Base-by-base conservation (phyloP, 2,113 vertebrate species). In the Empidonax traillii region DNA sequence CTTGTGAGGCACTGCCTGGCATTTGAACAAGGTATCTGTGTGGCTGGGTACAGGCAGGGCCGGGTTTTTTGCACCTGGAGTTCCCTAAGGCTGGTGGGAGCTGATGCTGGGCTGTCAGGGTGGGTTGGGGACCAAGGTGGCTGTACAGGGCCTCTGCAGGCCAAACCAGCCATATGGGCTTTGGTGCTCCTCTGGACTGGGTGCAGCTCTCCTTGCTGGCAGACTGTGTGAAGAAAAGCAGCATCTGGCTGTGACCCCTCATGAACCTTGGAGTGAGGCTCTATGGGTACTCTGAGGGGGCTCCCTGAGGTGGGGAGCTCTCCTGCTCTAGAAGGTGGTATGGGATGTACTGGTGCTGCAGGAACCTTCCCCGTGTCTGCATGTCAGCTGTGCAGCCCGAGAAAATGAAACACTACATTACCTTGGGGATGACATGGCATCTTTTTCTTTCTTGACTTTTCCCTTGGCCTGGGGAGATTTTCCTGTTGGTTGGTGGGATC, bases 1-100 rank as follows among this genome's bases (percentile, higher is more conserved):
- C 4, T 81, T 0, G 0, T 18, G 65, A 30, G 25, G 8, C 2
- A 52, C 15, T 75, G 6, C 17, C 12, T 0, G 0, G 27, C 1
- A 1, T 39, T 18, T 47, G 25, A 62, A 16, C 0, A 1, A 65
- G 68, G 71, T 51, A 43, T 1, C 44, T 15, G 14, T 5, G 3
- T 19, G 30, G 10, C 15, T 59, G 62, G 47, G 14, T 51, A 12
- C 2, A 0, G 1, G 8, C 4, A 17, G 24, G 5, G 2, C 3
- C 6, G 10, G 12, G 2, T 35, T 56, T 33, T 55, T 23, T 43
- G 33, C 0, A 1, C 14, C 21, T 30, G 10, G 17, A 4, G 2
- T 9, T 14, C 14, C 1, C 13, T 27, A 4, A 9, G 28, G 41
- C 20, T 81, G 44, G 12, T 14, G 3, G 5, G 25, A 41, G 3